Evolutionary conservation across 2,113 vertebrate genomes (phyloP).

Genomic region (Aythya baeri): DNA sequence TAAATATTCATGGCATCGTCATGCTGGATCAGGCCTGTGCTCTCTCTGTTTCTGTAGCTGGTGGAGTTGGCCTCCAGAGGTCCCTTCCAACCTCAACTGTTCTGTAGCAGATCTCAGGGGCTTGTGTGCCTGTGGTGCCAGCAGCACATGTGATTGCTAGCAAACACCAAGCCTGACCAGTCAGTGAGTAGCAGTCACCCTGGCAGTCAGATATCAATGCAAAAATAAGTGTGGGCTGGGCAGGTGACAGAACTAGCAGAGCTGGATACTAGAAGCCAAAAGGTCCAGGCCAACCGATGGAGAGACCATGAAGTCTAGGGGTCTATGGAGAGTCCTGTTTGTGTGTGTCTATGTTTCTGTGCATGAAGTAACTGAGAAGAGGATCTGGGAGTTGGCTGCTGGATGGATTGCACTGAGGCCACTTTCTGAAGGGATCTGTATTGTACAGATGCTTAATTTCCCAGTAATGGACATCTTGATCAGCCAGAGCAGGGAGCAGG

Average conservation of each 20-base stretch:
- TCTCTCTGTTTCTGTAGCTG: too few relatives aligned
- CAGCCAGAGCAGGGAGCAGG: background rate
- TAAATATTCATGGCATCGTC: too few relatives aligned
- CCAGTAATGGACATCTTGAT: background rate
- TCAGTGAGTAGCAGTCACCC: background rate
- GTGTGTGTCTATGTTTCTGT: background rate
- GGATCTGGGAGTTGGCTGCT: background rate
- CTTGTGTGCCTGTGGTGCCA: background rate
- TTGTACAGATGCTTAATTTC: background rate
- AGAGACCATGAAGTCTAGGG: background rate
- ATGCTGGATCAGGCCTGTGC: too few relatives aligned
- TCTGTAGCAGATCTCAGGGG: background rate
- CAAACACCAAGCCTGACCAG: background rate
- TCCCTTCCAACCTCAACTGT: too few relatives aligned
- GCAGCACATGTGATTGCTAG: background rate
- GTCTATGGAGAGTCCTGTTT: too few relatives aligned
- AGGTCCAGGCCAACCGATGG: background rate
- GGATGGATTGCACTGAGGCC: background rate
- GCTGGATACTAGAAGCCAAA: background rate
- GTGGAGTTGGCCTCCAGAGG: too few relatives aligned
- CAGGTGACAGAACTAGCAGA: background rate
- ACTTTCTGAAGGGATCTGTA: background rate
- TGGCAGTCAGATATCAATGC: background rate
- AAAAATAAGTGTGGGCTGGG: background rate
- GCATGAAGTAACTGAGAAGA: background rate